Evolutionary conservation across 2,888 invertebrate species (phyloP).

Genomic region (Drosophila mimetica): DNA sequence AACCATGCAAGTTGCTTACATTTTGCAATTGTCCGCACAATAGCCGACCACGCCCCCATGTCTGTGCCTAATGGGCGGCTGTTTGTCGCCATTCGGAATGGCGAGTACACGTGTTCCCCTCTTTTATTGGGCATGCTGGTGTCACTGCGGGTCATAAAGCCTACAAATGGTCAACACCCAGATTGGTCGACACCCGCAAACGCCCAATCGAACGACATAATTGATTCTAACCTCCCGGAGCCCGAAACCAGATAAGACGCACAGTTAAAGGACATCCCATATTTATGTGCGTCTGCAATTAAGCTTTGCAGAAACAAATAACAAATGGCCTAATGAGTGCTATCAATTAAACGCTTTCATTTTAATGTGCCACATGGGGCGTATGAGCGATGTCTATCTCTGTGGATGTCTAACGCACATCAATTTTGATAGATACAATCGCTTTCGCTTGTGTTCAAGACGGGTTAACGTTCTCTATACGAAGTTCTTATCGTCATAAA

Average conservation of each 20-base stretch:
- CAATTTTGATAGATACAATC: too few species aligned
- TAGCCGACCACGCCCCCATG: conserved; percentile 25
- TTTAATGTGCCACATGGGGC: conserved; percentile 1
- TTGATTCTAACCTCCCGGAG: conserved; percentile 29
- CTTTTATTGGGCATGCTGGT: conserved; percentile 13
- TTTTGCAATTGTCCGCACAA: conserved; percentile 43
- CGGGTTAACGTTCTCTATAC: too few species aligned
- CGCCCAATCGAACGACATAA: conserved; percentile 24
- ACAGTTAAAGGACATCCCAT: conserved; percentile 1
- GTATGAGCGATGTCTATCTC: too few species aligned
- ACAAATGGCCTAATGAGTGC: conserved; percentile 23
- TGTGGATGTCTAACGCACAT: neutral
- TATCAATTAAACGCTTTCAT: conserved; percentile 16
- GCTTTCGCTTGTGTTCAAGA: too few species aligned
- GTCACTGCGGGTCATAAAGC: conserved; percentile 37
- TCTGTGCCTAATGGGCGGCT: conserved; percentile 38
- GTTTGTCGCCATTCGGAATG: conserved; percentile 44
- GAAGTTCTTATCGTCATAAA: too few species aligned
- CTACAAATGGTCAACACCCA: conserved; percentile 4
- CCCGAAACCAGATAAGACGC: neutral
- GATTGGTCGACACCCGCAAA: conserved; percentile 9
- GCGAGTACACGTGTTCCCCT: conserved; percentile 40
- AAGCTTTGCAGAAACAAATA: conserved; percentile 25
- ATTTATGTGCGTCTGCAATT: conserved; percentile 30
- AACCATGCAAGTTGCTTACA: conserved; percentile 40